phyloP scores from a whole-genome alignment of 2,797 vertebrate genomes.

The Peromyscus melanophrys region DNA sequence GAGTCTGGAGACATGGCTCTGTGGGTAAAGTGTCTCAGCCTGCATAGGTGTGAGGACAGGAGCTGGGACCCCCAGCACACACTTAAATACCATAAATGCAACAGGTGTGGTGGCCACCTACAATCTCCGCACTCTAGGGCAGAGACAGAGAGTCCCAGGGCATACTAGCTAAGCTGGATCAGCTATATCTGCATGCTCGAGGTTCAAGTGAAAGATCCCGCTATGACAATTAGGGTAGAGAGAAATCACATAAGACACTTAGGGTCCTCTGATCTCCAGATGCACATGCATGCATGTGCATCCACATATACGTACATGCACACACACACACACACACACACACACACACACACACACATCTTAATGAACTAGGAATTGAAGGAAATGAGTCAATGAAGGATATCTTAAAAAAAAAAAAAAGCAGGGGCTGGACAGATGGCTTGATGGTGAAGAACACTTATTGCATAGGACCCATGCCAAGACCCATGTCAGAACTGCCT shows the following conservation, averaged over 20 bases:
- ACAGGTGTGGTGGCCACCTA: neutral
- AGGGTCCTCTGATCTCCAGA: neutral
- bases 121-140: neutral
- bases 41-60: neutral
- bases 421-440: neutral
- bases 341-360: neutral
- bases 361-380: neutral
- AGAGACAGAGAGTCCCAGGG: neutral
- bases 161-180: neutral
- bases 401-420: neutral
- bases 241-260: neutral
- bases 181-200: neutral
- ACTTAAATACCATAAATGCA: neutral
- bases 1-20: neutral
- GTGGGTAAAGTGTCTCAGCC: neutral
- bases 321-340: neutral
- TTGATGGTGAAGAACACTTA: neutral
- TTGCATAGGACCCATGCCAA: neutral
- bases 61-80: neutral
- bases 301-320: accelerated
- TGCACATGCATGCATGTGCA: neutral
- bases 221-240: neutral
- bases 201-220: neutral
- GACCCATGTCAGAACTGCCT: neutral
- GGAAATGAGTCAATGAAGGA: neutral